Evolutionary conservation across 2,797 vertebrate species (phyloP).

Genomic region (Apogon talboti): DNA sequence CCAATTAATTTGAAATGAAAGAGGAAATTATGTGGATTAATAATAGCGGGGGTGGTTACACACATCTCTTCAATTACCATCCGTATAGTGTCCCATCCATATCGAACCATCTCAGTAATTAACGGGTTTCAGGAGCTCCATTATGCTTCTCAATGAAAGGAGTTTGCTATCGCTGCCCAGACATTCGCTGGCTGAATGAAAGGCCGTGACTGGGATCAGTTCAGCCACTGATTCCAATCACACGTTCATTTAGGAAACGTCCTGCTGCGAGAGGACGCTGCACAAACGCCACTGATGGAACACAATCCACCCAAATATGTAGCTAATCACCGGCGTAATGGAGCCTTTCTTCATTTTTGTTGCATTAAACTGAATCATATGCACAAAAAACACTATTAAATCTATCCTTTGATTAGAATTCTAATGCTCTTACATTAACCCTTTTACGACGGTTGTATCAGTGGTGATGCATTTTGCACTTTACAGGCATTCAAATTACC

Average conservation of each 20-base stretch:
- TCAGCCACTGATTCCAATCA: conserved; percentile 52
- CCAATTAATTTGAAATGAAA: conserved; percentile 92
- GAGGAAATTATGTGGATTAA: conserved; percentile 90
- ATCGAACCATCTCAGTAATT: conserved; percentile 76
- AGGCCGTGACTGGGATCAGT: conserved; percentile 45
- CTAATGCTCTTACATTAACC: too few relatives aligned
- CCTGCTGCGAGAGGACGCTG: not conserved
- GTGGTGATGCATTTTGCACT: too few relatives aligned
- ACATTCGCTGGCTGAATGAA: conserved; percentile 39
- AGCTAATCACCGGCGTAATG: conserved; percentile 3
- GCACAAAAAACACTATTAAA: too few relatives aligned
- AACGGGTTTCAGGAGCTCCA: conserved; percentile 63
- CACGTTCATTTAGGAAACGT: conserved; percentile 25
- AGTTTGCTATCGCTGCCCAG: conserved; percentile 35
- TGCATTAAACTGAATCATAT: not conserved
- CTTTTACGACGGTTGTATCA: too few relatives aligned
- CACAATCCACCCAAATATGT: conserved; percentile 23
- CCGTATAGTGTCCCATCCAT: conserved; percentile 49
- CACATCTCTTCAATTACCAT: conserved; percentile 74
- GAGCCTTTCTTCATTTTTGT: conserved; percentile 10
- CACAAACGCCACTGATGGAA: conserved; percentile 36
- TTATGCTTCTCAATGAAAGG: conserved; percentile 56
- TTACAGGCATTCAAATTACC: too few relatives aligned
- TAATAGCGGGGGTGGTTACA: conserved; percentile 83
- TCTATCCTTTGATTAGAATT: too few relatives aligned